Evolutionary conservation across 2,888 invertebrate species (phyloP), one percentile per base, ranked within the genome.

Genomic region (Lasioglossum morio): DNA sequence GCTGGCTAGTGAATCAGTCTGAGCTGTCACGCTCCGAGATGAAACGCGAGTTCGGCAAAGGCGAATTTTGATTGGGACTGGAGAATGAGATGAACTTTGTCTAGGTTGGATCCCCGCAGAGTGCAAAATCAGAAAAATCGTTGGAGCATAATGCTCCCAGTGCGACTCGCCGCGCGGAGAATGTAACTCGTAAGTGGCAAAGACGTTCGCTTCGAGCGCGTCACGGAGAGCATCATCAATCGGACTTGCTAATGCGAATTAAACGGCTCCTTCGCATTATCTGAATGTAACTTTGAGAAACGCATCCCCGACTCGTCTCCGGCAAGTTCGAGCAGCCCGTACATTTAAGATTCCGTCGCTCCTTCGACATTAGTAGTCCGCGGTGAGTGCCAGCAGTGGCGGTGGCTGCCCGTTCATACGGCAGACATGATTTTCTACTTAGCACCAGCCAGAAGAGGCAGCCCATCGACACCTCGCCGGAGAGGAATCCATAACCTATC

Each of bases 361-460:
- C 79, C 77, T 66, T 69, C 78, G 72, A 69, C 87, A 83, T 87
- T 87, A 81, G 86, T 57, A 80, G 79, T 82, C 79, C 5, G 63
- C 66, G 14, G 82, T 16, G 77, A 74, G 73, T 77, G 63, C 43
- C 48, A 78, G 81, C 43, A 60, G 63, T 66, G 53, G 53, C 23
- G 53, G 48, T 7, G 48, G 53, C 53, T 74, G 82, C 87, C 90
- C 92, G 91, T 94, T 94, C 92, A 93, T 94, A 94, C 93, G 93
- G 92, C 93, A 94, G 94, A 95, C 95, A 95, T 94, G 95, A 94
- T 94, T 95, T 94, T 95, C 94, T 95, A 95, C 95, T 95, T 94
- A 95, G 93, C 92, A 91, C 85, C 84, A 53, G 75, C 70, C 46
- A 76, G 85, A 85, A 82, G 74, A 81, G 86, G 63, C 76, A 78